These are phyloP conservation scores for Tholera decimalis DNA, from an alignment of 2,888 invertebrate genomes.

Conservation along the genomic window DNA sequence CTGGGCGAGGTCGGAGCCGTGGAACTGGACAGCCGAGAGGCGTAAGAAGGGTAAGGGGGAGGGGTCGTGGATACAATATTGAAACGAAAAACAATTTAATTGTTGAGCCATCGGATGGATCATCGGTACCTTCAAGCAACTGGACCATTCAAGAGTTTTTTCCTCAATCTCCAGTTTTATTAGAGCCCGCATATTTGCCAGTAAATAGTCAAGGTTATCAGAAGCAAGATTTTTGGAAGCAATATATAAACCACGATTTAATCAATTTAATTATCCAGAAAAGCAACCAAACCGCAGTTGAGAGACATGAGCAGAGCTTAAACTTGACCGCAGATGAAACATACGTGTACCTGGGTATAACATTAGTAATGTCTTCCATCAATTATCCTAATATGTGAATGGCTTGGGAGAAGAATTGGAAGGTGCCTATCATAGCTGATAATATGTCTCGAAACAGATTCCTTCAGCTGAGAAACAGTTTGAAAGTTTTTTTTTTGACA, in stretches of 20 bases:
- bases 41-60: not conserved
- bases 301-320: slow-evolving; percentile 2
- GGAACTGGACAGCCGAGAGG: not conserved
- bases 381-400: not conserved
- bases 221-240: slow-evolving; percentile 1
- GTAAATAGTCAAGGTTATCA: not conserved
- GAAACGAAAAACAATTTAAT: too few relatives aligned
- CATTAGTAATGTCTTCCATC: not conserved
- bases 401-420: not conserved
- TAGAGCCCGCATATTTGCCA: not conserved
- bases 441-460: not conserved
- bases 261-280: not conserved
- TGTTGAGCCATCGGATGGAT: not conserved
- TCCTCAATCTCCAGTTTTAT: slow-evolving; percentile 2
- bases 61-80: not conserved
- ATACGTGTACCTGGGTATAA: not conserved
- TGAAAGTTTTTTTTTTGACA: too few relatives aligned
- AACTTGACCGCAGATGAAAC: not conserved
- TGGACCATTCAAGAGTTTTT: too few relatives aligned
- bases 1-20: too few relatives aligned
- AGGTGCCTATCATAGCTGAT: not conserved
- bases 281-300: slow-evolving; percentile 2
- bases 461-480: too few relatives aligned
- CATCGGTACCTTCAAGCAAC: not conserved
- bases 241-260: too few relatives aligned